These are phyloP conservation scores for Ophion slaviceki DNA, from an alignment of 2,888 invertebrate species.

Conservation along the genomic window DNA sequence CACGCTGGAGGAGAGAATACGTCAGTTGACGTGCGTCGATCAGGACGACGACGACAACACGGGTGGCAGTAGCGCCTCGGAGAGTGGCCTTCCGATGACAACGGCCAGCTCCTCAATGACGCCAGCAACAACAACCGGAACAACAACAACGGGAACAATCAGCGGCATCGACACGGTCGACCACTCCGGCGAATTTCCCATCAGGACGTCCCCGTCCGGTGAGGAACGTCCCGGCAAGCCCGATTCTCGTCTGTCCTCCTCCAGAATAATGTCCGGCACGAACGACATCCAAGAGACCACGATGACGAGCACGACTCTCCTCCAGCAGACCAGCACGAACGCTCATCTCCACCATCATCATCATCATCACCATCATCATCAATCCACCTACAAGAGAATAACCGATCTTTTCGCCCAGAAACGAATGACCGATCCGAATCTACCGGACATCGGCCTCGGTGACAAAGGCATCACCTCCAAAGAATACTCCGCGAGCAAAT, in stretches of 20 bases:
- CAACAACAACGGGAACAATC: slow-evolving; percentile 1
- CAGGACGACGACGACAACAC: slow-evolving; percentile 89
- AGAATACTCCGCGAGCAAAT: slow-evolving; percentile 79
- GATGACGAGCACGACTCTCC: slow-evolving; percentile 40
- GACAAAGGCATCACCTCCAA: slow-evolving; percentile 72
- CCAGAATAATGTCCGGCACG: slow-evolving; percentile 20
- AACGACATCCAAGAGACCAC: slow-evolving; percentile 61
- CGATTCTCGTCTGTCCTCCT: slow-evolving; percentile 24
- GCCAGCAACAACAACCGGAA: slow-evolving; percentile 83
- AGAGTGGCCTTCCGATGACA: slow-evolving; percentile 43
- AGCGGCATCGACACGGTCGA: slow-evolving; percentile 44
- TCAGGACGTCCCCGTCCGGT: slow-evolving; percentile 88
- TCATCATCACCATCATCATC: slow-evolving; percentile 69
- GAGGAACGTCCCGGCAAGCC: slow-evolving; percentile 85
- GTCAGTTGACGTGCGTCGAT: slow-evolving; percentile 92
- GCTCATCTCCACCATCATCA: slow-evolving; percentile 61
- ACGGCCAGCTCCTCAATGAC: slow-evolving; percentile 87
- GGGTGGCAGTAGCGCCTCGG: slow-evolving; percentile 68
- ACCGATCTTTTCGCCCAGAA: slow-evolving; percentile 86
- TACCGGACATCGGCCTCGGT: slow-evolving; percentile 86
- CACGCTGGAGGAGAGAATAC: slow-evolving; percentile 93
- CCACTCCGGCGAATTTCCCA: slow-evolving; percentile 81
- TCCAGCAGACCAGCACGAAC: slow-evolving; percentile 42
- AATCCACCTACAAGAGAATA: slow-evolving; percentile 87
- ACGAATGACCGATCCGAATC: slow-evolving; percentile 78